phyloP scores from a whole-genome alignment of 2,113 vertebrate genomes.

The Lophochroa leadbeateri region DNA sequence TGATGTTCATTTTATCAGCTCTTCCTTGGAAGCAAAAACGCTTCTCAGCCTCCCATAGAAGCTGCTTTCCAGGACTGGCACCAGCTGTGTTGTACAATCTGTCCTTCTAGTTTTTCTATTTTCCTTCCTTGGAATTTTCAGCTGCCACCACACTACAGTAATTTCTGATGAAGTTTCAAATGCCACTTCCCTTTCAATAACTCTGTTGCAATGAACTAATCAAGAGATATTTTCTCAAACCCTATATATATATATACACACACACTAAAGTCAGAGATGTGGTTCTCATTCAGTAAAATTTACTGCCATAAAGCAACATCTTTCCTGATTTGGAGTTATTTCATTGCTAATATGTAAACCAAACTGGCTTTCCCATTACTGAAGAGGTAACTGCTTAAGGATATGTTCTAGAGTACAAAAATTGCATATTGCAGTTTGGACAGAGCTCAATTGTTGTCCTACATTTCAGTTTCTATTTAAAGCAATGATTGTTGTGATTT shows the following conservation, averaged over 20 bases:
- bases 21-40: neutral
- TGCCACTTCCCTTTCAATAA: neutral
- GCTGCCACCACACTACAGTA: neutral
- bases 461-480: neutral
- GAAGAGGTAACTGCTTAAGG: neutral
- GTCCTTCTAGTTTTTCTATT: neutral
- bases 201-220: neutral
- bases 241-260: neutral
- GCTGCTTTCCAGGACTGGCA: neutral
- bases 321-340: neutral
- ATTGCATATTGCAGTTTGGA: neutral
- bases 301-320: neutral
- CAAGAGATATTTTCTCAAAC: neutral
- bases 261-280: neutral
- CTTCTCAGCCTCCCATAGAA: neutral
- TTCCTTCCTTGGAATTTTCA: neutral
- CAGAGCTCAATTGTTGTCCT: neutral
- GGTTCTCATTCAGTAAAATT: neutral
- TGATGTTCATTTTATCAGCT: neutral
- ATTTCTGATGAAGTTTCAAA: neutral
- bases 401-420: neutral
- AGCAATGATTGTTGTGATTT: neutral
- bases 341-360: fast-evolving
- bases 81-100: neutral
- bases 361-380: neutral